Percentiles rank a stretch among this genome's conserved stretches.
Evolutionary conservation across 2,888 invertebrate species (phyloP).

Genomic region (Caenorhabditis sulstoni): DNA sequence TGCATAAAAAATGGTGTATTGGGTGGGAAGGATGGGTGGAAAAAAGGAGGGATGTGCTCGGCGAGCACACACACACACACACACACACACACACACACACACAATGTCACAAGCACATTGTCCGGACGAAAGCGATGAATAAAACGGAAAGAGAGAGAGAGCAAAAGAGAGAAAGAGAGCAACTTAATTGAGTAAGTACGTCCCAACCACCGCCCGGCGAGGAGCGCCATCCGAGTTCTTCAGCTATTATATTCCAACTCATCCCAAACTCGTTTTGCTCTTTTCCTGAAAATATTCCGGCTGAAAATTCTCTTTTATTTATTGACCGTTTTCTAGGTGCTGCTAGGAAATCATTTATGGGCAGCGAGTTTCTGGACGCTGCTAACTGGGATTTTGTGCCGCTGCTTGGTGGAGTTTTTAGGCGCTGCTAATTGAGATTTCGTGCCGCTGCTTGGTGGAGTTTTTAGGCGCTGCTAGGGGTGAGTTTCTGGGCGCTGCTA

Average conservation of each 20-base stretch:
- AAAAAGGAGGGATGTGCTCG: background rate
- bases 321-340: too few relatives aligned
- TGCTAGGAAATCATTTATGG: too few relatives aligned
- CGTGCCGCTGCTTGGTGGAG: too few relatives aligned
- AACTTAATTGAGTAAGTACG: conserved; percentile 24
- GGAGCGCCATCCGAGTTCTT: background rate
- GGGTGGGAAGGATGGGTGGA: background rate
- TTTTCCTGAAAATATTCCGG: background rate
- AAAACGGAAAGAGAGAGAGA: background rate
- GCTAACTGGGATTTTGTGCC: too few relatives aligned
- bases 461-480: too few relatives aligned
- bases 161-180: background rate
- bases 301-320: too few relatives aligned
- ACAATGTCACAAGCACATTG: too few relatives aligned
- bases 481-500: too few relatives aligned
- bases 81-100: too few relatives aligned
- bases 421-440: too few relatives aligned
- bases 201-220: background rate
- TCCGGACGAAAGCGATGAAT: background rate
- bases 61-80: background rate
- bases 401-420: too few relatives aligned
- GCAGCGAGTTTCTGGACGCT: too few relatives aligned
- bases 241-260: conserved; percentile 1
- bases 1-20: background rate
- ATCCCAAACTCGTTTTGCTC: background rate